These are phyloP conservation scores for Mythimna albipuncta DNA, from an alignment of 2,888 invertebrate genomes.

Conservation along the genomic window DNA sequence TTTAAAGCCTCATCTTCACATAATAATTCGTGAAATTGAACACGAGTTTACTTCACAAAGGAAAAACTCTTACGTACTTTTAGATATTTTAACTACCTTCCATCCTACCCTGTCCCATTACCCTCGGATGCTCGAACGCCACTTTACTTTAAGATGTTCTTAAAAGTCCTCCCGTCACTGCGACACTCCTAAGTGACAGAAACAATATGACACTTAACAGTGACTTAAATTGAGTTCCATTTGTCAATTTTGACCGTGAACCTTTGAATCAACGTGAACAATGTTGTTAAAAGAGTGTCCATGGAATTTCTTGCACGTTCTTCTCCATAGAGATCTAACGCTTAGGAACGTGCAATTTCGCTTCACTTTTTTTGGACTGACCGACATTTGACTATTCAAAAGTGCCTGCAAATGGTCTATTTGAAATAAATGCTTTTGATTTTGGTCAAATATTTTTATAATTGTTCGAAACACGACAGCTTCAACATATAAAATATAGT, in stretches of 20 bases:
- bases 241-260: neutral
- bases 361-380: too few species aligned
- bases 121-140: neutral
- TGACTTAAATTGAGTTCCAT: neutral
- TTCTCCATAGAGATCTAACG: too few species aligned
- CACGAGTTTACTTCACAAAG: constrained; percentile 7
- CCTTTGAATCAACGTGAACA: neutral
- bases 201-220: neutral
- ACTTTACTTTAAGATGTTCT: neutral
- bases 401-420: too few species aligned
- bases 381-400: too few species aligned
- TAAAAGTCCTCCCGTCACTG: neutral
- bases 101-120: neutral
- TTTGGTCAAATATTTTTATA: neutral
- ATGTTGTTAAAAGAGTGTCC: too few species aligned
- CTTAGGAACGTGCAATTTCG: too few species aligned
- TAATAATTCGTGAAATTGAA: constrained; percentile 13
- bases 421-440: too few species aligned
- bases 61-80: neutral
- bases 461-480: neutral
- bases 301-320: too few species aligned
- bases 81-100: constrained; percentile 10
- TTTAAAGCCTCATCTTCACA: constrained; percentile 18
- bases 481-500: neutral
- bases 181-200: neutral